phyloP scores from a whole-genome alignment of 2,797 vertebrate species.

The Potorous gilbertii region DNA sequence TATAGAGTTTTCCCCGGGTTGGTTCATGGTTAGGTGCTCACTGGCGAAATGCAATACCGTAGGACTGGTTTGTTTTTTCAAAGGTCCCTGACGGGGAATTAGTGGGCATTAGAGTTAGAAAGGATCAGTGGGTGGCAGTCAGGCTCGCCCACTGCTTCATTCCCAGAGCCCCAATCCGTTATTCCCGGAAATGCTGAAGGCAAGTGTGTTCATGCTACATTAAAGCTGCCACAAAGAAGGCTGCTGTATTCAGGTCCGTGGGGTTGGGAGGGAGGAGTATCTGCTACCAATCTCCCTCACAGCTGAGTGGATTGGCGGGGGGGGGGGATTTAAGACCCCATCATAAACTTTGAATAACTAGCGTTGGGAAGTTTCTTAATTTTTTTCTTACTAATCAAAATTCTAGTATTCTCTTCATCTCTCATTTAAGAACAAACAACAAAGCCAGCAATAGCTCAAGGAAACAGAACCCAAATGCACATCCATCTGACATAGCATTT shows the following conservation, averaged over 20 bases:
- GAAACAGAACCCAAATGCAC: neutral
- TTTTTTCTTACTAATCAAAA: neutral
- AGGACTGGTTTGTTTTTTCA: neutral
- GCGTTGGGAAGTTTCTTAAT: neutral
- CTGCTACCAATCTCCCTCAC: neutral
- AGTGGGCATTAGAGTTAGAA: neutral
- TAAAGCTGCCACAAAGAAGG: neutral
- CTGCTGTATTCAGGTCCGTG: neutral
- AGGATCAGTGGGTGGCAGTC: neutral
- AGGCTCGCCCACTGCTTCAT: neutral
- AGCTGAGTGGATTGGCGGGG: neutral
- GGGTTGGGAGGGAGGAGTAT: neutral
- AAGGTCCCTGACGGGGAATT: neutral
- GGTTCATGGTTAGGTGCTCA: conserved; percentile 43
- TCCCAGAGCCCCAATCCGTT: neutral
- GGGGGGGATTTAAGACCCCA: neutral
- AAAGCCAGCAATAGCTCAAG: neutral
- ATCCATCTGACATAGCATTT: neutral
- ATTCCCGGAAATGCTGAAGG: neutral
- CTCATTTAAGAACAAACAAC: neutral
- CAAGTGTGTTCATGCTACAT: neutral
- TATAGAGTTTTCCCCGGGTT: conserved; percentile 56
- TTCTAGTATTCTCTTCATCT: neutral
- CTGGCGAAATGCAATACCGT: conserved; percentile 1
- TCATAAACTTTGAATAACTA: neutral